Conservation (phyloP, 2,888 invertebrate species). For the Sipha maydis region DNA sequence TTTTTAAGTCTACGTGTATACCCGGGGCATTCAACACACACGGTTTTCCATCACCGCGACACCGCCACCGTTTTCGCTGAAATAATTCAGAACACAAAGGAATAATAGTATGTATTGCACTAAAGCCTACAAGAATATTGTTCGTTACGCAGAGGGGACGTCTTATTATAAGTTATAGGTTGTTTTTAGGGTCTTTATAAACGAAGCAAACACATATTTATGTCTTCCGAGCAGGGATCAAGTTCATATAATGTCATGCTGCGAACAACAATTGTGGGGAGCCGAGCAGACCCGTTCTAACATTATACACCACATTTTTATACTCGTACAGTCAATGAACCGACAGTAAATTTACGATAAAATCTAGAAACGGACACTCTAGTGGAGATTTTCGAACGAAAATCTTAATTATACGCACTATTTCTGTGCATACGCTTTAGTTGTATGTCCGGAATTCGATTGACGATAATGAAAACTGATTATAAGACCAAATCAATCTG, state of each 20-base stretch:
- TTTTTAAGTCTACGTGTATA: background rate
- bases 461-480: background rate
- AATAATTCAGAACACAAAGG: background rate
- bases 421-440: background rate
- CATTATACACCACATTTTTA: background rate
- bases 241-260: constrained; percentile 28
- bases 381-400: background rate
- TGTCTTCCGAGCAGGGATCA: background rate
- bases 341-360: background rate
- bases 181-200: constrained; percentile 22
- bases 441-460: background rate
- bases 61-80: background rate
- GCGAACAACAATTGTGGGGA: constrained; percentile 2
- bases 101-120: background rate
- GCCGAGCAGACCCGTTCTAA: background rate
- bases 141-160: background rate
- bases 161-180: background rate
- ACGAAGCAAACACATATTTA: constrained; percentile 34
- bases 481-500: background rate
- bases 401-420: background rate
- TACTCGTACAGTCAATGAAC: background rate
- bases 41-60: background rate
- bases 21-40: background rate
- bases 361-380: background rate
- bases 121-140: background rate